Evolutionary conservation across 2,797 vertebrate genomes (phyloP).

Genomic region (Sebastes kiyomatsui): DNA sequence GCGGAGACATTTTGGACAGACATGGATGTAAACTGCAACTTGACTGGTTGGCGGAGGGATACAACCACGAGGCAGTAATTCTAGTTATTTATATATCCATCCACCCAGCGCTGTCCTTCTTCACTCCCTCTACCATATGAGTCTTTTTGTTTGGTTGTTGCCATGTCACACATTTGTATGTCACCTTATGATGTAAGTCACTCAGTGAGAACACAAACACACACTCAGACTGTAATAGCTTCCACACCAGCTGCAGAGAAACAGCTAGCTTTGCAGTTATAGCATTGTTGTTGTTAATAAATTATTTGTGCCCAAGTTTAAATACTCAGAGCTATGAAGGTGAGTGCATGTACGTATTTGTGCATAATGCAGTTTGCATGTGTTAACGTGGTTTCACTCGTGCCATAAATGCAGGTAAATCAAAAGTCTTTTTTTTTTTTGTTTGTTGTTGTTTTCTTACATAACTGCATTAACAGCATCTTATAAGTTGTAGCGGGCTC

Average conservation of each 20-base stretch:
- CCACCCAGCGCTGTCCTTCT: neutral
- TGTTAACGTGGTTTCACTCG: neutral
- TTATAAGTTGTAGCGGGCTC: too few relatives aligned
- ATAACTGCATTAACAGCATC: too few relatives aligned
- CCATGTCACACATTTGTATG: neutral
- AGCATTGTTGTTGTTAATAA: neutral
- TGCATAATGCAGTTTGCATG: too few relatives aligned
- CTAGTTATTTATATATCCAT: neutral
- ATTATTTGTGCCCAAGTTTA: neutral
- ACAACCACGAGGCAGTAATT: too few relatives aligned
- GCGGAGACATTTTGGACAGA: too few relatives aligned
- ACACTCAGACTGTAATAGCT: neutral
- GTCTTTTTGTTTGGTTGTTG: neutral
- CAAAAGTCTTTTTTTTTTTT: too few relatives aligned
- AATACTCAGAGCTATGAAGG: neutral
- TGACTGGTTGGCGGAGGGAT: too few relatives aligned
- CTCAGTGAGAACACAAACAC: neutral
- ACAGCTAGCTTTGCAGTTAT: neutral
- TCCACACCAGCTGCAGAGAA: neutral
- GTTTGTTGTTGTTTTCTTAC: too few relatives aligned
- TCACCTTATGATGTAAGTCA: constrained; percentile 25
- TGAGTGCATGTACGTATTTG: neutral
- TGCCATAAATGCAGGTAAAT: neutral
- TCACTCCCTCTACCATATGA: neutral
- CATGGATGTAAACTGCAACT: too few relatives aligned